Conservation (phyloP, 2,113 vertebrate genomes). For the Prinia subflava region DNA sequence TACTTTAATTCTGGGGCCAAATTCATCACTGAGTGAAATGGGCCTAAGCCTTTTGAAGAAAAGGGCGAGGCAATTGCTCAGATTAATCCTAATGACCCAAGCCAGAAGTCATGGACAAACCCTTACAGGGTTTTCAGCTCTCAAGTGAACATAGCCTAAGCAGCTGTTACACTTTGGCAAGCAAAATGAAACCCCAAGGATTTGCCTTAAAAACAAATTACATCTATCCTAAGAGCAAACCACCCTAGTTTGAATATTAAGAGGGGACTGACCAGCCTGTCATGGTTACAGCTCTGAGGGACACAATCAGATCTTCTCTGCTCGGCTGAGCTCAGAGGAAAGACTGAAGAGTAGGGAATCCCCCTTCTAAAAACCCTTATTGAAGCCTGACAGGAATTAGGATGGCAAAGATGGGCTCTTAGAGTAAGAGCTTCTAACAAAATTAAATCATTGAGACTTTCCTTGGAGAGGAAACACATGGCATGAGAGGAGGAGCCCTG, state of each 20-base stretch:
- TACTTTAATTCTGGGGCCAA: not conserved
- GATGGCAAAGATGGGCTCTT: not conserved
- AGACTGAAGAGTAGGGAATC: not conserved
- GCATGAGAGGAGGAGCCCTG: not conserved
- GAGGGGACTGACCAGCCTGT: not conserved
- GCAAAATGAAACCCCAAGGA: constrained; percentile 5
- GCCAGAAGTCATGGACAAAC: not conserved
- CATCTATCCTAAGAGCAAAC: not conserved
- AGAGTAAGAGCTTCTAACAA: not conserved
- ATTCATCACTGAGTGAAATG: not conserved
- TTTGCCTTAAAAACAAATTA: constrained; percentile 22
- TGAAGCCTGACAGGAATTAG: not conserved
- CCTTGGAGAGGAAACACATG: not conserved
- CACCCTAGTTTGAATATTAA: not conserved
- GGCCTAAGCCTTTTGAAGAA: not conserved
- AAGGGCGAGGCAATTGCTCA: not conserved
- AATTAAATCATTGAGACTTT: not conserved
- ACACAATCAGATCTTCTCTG: rapidly evolving
- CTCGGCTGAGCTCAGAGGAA: not conserved
- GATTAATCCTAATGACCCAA: constrained; percentile 22
- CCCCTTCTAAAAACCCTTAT: not conserved
- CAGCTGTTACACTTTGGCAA: constrained; percentile 18
- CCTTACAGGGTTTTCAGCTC: not conserved
- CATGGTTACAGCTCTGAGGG: not conserved
- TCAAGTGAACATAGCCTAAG: not conserved